Evolutionary conservation across 2,113 vertebrate species (phyloP), one percentile per base, ranked within the genome.

Genomic region (Gymnocephalus cernua): DNA sequence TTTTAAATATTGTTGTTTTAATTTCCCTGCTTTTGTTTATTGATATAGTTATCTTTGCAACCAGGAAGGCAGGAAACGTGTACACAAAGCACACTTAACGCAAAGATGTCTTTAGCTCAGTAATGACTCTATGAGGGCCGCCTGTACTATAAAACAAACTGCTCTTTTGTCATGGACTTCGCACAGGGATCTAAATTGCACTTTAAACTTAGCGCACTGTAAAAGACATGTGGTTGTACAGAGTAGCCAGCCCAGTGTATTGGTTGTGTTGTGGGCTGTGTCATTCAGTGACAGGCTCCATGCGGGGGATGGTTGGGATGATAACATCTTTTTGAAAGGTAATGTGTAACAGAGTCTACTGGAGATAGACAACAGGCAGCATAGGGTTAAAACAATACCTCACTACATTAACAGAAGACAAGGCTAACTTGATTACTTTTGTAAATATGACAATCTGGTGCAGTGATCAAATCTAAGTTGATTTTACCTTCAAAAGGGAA

Each of bases 91-190:
- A 79, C 45, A 50, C 66, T 77, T 38, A 67, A 67, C 53, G 92
- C 81, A 90, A 88, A 92, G 84, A 58, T 58, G 86, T 88, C 76
- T 64, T 85, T 67, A 70, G 83, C 79, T 69, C 47, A 27, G 84
- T 90, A 91, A 90, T 90, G 85, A 92, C 77, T 66, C 73, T 51
- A 87, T 85, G 87, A 89, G 65, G 54, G 74, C 74, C 6, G 87
- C 88, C 85, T 89, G 88, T 25, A 86, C 80, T 82, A 88, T 93
- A 88, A 90, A 90, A 87, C 82, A 73, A 85, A 91, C 84, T 92
- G 85, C 76, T 86, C 87, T 85, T 93, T 89, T 91, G 88, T 94
- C 69, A 77, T 69, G 70, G 91, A 93, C 91, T 94, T 94, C 21
- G 82, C 76, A 83, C 91, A 44, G 74, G 64, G 79, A 81, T 83